phyloP scores from a whole-genome alignment of 2,797 vertebrate species.

The Artibeus lituratus region DNA sequence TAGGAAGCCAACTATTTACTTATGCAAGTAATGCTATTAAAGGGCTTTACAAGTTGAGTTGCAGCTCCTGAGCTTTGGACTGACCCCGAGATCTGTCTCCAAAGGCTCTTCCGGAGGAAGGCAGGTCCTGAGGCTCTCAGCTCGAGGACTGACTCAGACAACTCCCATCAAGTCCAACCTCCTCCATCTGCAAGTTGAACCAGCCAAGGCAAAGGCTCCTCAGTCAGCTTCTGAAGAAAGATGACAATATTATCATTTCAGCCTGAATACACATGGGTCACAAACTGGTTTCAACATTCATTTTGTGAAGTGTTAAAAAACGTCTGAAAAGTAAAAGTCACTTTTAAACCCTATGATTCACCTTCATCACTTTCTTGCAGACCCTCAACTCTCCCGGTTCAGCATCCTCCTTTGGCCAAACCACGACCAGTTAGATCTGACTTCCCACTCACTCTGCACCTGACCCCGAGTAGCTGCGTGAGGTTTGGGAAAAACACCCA shows the following conservation, averaged over 20 bases:
- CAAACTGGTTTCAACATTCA: background rate
- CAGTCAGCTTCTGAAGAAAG: background rate
- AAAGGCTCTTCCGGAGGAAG: background rate
- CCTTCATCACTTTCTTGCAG: background rate
- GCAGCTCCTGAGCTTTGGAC: constrained; percentile 60
- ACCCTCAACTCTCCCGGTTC: background rate
- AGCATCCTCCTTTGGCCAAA: background rate
- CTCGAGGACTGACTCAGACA: background rate
- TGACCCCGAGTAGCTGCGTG: rapidly evolving
- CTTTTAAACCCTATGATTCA: background rate
- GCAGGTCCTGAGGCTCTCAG: background rate
- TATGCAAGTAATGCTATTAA: background rate
- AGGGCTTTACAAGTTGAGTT: constrained; percentile 17
- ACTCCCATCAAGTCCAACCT: background rate
- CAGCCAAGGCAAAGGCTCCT: background rate
- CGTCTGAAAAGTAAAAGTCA: background rate
- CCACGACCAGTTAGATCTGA: background rate
- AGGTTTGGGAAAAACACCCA: background rate
- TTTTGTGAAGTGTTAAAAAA: background rate
- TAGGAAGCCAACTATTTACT: background rate
- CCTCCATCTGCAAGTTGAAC: background rate
- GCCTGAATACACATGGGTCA: background rate
- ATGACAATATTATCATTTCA: background rate
- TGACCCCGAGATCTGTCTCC: background rate
- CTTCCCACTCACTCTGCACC: background rate